Base-by-base conservation (phyloP, 1,140 invertebrate species). In the Helicorthomorpha holstii region DNA sequence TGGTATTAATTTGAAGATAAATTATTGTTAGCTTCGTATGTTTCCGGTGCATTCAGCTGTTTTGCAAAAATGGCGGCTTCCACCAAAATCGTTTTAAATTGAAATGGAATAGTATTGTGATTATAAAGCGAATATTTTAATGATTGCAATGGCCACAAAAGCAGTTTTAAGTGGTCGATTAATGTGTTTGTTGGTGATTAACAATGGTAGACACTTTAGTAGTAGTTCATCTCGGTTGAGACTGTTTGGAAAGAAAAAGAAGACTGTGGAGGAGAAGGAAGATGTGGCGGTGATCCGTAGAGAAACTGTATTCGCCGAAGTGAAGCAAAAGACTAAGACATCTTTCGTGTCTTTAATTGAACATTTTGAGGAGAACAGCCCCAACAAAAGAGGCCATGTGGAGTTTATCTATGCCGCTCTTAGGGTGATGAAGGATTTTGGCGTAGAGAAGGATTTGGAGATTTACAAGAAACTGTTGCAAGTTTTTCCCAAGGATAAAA, bases 371-470 rank as follows among this genome's bases (percentile, higher is more conserved):
- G 69, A 68, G 12, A 67, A 72, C 50, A 77, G 71, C 47, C 71
- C 69, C 0, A 73, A 77, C 56, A 70, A 78, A 54, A 69, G 78
- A 48, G 87, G 86, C 27, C 85, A 93, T 66, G 84, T 94, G 1
- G 85, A 95, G 60, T 98, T 98, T 68, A 91, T 98, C 56, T 81
- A 87, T 63, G 75, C 83, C 1, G 90, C 92, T 0, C 62, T 98
- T 25, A 78, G 79, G 44, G 75, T 84, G 58, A 85, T 98, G 84
- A 77, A 93, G 58, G 80, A 85, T 45, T 98, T 89, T 72, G 83
- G 82, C 0, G 84, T 92, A 0, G 75, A 93, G 44, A 81, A 83
- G 64, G 93, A 98, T 70, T 60, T 97, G 14, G 83, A 91, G 60
- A 76, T 80, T 0, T 99, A 98, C 64, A 98, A 96, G 69, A 73